These are phyloP conservation scores for Serrognathus titanus DNA, from an alignment of 2,888 invertebrate genomes.

Conservation along the genomic window DNA sequence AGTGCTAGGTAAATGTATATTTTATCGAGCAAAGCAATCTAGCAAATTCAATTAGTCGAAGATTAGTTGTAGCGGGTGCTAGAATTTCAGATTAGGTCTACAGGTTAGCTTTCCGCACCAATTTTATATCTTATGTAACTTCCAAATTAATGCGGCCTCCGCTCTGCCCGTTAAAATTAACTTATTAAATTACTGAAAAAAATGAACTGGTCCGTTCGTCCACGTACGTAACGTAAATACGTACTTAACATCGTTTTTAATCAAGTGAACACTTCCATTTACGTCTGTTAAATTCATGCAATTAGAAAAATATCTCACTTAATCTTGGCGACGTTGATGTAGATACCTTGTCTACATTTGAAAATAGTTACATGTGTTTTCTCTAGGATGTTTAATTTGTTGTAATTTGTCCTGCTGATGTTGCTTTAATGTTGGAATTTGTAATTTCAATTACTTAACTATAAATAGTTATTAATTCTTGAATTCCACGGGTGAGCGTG, in stretches of 20 bases:
- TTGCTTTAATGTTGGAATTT: constrained; percentile 14
- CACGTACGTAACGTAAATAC: not conserved
- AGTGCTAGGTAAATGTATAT: constrained; percentile 49
- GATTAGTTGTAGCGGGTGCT: constrained; percentile 44
- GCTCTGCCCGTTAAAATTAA: not conserved
- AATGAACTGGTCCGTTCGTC: not conserved
- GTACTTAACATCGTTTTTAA: not conserved
- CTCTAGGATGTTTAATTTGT: constrained; percentile 12
- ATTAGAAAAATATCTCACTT: constrained; percentile 17
- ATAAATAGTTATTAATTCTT: constrained; percentile 4
- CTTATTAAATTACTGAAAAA: not conserved
- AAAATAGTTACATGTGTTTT: constrained; percentile 13
- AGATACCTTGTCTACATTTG: constrained; percentile 10
- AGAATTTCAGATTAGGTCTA: constrained; percentile 36
- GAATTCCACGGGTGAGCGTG: not conserved
- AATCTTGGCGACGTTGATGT: constrained; percentile 17
- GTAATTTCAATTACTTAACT: constrained; percentile 14
- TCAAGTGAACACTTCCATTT: constrained; percentile 9
- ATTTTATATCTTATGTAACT: constrained; percentile 1
- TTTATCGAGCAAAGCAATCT: constrained; percentile 50
- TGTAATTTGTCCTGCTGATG: constrained; percentile 17
- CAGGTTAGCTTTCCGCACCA: constrained; percentile 4
- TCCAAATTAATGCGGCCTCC: not conserved
- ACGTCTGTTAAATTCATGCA: constrained; percentile 17
- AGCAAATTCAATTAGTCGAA: constrained; percentile 50